Evolutionary conservation across 2,797 vertebrate genomes (phyloP).

Genomic region (Psittacula echo): DNA sequence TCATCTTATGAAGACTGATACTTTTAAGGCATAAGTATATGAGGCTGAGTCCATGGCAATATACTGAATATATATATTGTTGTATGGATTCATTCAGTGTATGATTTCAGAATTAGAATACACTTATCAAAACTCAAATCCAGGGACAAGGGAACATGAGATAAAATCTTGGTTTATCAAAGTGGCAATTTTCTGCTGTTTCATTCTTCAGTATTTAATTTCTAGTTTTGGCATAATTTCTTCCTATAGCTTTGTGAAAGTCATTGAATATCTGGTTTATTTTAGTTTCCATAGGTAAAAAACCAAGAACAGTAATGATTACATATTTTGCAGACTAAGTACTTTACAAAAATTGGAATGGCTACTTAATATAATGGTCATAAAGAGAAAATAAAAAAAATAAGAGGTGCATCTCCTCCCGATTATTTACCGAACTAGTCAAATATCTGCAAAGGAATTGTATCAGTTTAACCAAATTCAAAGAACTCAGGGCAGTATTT

Average conservation of each 20-base stretch:
- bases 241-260: neutral
- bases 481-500: neutral
- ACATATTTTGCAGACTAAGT: neutral
- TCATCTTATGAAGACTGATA: neutral
- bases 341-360: neutral
- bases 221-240: neutral
- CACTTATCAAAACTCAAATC: neutral
- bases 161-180: neutral
- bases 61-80: neutral
- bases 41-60: neutral
- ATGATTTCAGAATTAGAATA: neutral
- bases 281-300: neutral
- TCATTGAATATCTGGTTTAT: neutral
- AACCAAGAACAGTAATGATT: neutral
- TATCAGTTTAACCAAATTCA: neutral
- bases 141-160: neutral
- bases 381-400: neutral
- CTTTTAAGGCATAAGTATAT: neutral
- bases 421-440: neutral
- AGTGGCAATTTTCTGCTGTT: neutral
- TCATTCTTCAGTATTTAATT: neutral
- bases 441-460: neutral
- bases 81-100: neutral
- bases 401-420: neutral
- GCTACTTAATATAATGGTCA: neutral